These are phyloP conservation scores for Catocala sponsa DNA, from an alignment of 2,888 invertebrate species.

Conservation along the genomic window DNA sequence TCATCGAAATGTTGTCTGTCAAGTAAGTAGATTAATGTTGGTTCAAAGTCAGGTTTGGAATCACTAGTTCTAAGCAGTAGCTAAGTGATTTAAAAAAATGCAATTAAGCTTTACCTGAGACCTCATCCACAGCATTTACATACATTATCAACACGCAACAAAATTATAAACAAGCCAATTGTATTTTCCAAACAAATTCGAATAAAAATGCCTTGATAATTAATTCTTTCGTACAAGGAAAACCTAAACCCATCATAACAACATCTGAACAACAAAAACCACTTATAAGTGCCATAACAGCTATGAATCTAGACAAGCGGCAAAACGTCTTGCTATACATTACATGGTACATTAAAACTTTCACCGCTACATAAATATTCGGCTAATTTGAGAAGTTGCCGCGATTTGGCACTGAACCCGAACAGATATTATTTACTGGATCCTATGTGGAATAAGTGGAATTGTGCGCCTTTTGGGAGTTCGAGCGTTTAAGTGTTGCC, in stretches of 20 bases:
- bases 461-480: constrained; percentile 14
- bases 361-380: constrained; percentile 73
- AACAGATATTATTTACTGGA: constrained; percentile 44
- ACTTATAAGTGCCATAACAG: constrained; percentile 36
- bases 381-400: constrained; percentile 68
- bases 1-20: no score
- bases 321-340: constrained; percentile 57
- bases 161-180: no score
- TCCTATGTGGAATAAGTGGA: constrained; percentile 17
- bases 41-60: no score
- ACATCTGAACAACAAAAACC: constrained; percentile 33
- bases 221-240: background rate
- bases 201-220: background rate
- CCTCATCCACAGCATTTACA: no score
- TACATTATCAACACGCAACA: no score
- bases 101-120: no score
- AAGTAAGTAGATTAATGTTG: no score
- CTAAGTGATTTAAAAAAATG: no score
- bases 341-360: constrained; percentile 74
- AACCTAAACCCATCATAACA: constrained; percentile 9
- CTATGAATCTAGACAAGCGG: constrained; percentile 48
- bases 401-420: constrained; percentile 45
- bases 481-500: constrained; percentile 10
- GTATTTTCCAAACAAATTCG: background rate
- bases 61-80: no score